Percentiles rank a stretch among this genome's conserved stretches.
Evolutionary conservation across 1,140 invertebrate species (phyloP).

Genomic region (Maconellicoccus hirsutus): DNA sequence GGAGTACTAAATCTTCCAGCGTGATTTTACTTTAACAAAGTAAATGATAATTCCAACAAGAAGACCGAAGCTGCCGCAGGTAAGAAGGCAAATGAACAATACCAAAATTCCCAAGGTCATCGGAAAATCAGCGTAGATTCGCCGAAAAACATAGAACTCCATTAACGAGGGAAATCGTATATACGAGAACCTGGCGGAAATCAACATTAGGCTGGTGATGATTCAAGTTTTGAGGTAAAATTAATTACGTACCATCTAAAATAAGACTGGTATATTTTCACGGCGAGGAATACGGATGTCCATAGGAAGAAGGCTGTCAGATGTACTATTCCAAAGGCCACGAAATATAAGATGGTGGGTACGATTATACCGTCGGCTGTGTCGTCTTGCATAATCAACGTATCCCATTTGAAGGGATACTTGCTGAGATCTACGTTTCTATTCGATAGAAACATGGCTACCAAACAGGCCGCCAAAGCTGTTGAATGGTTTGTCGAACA

Average conservation of each 20-base stretch:
- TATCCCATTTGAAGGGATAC: background rate
- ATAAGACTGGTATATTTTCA: background rate
- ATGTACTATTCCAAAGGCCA: background rate
- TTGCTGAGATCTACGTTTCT: background rate
- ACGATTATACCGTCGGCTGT: background rate
- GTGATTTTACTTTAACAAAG: background rate
- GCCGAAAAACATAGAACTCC: background rate
- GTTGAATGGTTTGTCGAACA: conserved; percentile 73
- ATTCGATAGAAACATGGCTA: conserved; percentile 97
- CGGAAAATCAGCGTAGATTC: background rate
- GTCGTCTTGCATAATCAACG: background rate
- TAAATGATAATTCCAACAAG: background rate
- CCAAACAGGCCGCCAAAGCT: conserved; percentile 93
- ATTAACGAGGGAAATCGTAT: background rate
- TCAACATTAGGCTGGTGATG: too few species aligned
- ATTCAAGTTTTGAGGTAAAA: too few species aligned
- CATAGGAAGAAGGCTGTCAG: background rate
- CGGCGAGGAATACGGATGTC: background rate
- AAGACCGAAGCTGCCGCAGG: background rate
- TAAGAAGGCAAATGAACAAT: background rate
- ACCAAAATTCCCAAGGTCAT: background rate
- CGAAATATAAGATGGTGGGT: background rate
- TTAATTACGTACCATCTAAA: background rate
- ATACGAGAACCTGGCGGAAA: too few species aligned
- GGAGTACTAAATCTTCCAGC: too few species aligned